Evolutionary conservation across 1,140 invertebrate genomes (phyloP).

Genomic region (Bombus huntii): DNA sequence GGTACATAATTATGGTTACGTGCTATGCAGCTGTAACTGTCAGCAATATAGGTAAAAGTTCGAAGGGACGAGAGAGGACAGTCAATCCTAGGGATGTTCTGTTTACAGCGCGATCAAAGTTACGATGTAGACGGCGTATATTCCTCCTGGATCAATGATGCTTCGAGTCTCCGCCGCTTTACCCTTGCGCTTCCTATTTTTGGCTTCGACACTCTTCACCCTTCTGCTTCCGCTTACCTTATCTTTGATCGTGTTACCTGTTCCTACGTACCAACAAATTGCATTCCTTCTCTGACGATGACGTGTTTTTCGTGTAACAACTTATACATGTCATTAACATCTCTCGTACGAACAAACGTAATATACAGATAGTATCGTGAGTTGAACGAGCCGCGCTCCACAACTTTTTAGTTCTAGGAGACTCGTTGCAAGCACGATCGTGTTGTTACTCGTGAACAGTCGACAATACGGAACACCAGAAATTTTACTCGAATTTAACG

Average conservation of each 20-base stretch:
- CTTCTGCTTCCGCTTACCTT: constrained; percentile 13
- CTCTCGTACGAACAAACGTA: neutral
- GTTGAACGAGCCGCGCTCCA: neutral
- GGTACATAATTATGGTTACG: neutral
- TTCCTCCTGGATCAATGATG: constrained; percentile 67
- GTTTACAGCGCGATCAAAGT: constrained; percentile 68
- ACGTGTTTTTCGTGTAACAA: constrained; percentile 27
- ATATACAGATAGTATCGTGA: neutral
- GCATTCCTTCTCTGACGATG: constrained; percentile 12
- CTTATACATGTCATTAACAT: constrained; percentile 34
- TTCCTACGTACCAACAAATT: neutral
- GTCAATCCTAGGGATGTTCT: constrained; percentile 35
- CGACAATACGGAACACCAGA: neutral
- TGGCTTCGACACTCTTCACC: neutral
- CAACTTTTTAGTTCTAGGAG: constrained; percentile 3
- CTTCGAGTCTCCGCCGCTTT: constrained; percentile 24
- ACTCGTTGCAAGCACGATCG: neutral
- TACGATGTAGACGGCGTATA: constrained; percentile 58
- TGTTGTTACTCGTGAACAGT: neutral
- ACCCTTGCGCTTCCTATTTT: constrained; percentile 51
- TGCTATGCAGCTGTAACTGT: neutral
- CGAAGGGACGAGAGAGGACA: neutral
- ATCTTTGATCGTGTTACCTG: constrained; percentile 9
- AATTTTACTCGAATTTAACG: neutral
- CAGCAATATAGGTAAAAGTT: neutral